phyloP scores from a whole-genome alignment of 2,113 vertebrate species.

The Centrocercus urophasianus region DNA sequence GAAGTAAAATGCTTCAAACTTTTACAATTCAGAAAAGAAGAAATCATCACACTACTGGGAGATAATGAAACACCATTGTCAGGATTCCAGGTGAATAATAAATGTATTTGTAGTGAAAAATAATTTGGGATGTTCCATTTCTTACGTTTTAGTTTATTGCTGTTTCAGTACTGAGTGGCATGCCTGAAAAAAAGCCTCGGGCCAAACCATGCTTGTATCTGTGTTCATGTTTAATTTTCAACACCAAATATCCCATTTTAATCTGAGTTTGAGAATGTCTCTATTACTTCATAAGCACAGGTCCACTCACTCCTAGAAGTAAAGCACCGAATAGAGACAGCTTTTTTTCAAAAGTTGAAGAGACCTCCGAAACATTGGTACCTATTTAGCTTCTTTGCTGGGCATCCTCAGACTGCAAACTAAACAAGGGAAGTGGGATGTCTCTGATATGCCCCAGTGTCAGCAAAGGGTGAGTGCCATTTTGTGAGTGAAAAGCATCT shows the following conservation, averaged over 20 bases:
- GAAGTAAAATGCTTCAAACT: not conserved
- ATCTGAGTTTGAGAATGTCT: not conserved
- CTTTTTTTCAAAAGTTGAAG: accelerated
- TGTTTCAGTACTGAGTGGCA: not conserved
- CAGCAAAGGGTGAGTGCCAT: not conserved
- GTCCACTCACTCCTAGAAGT: not conserved
- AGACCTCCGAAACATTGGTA: not conserved
- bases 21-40: not conserved
- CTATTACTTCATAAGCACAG: not conserved
- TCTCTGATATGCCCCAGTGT: not conserved
- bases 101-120: not conserved
- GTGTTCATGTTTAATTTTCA: not conserved
- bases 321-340: not conserved
- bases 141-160: not conserved
- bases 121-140: not conserved
- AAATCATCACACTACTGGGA: not conserved
- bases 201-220: not conserved
- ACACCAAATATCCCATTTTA: not conserved
- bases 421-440: not conserved
- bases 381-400: not conserved
- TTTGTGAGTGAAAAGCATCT: not conserved
- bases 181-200: not conserved
- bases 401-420: not conserved
- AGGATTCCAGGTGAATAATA: not conserved
- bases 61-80: not conserved